Percentiles rank a stretch among this genome's conserved stretches.
Evolutionary conservation across 1,140 invertebrate genomes (phyloP).

Genomic region (Thaumatotibia leucotreta): DNA sequence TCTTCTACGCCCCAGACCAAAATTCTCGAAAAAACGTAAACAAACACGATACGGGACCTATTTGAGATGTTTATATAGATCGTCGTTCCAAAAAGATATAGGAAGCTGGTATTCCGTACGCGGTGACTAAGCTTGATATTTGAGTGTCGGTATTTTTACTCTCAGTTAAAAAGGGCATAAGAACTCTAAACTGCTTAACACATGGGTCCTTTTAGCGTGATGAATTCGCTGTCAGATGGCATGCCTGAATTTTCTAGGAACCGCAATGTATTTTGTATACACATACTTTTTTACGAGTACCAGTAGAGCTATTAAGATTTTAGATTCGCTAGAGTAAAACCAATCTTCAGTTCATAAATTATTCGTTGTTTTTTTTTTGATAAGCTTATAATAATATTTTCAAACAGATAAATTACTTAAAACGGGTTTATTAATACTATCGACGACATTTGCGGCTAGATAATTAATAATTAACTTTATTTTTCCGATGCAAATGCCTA

Average conservation of each 20-base stretch:
- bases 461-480: too few relatives aligned
- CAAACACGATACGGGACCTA: background rate
- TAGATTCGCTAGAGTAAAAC: background rate
- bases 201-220: background rate
- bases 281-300: background rate
- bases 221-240: background rate
- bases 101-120: background rate
- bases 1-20: background rate
- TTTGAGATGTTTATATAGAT: background rate
- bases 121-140: background rate
- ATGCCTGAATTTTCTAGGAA: background rate
- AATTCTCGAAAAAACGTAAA: background rate
- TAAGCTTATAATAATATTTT: too few relatives aligned
- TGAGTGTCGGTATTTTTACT: background rate
- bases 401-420: too few relatives aligned
- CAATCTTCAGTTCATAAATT: background rate
- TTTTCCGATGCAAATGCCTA: too few relatives aligned
- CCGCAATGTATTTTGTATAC: background rate
- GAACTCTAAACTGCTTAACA: background rate
- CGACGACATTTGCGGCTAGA: too few relatives aligned
- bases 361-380: too few relatives aligned
- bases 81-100: background rate
- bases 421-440: too few relatives aligned
- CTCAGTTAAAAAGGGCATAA: background rate
- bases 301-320: background rate